Evolutionary conservation across 2,797 vertebrate genomes (phyloP).

Genomic region (Semaprochilodus insignis): DNA sequence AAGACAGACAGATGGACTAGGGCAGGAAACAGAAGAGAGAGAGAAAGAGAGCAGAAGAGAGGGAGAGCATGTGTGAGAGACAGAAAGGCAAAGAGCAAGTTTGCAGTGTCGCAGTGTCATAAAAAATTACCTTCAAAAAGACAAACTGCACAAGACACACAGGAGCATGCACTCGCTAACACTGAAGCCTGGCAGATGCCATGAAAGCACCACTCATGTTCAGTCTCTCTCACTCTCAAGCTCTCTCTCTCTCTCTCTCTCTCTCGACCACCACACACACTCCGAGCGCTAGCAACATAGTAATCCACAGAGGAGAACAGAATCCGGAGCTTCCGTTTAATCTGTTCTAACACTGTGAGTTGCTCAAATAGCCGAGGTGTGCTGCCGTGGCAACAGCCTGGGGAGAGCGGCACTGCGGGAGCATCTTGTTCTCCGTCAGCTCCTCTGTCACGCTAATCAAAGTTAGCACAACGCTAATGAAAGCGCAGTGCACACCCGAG

Average conservation of each 20-base stretch:
- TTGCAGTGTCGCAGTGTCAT: not conserved
- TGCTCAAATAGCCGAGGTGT: slow-evolving; percentile 10
- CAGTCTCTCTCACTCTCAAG: not conserved
- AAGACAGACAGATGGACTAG: not conserved
- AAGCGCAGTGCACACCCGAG: not conserved
- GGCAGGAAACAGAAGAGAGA: not conserved
- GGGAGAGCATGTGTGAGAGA: too few species aligned
- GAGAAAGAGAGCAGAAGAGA: too few species aligned
- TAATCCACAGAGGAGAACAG: slow-evolving; percentile 39
- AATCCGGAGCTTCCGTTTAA: slow-evolving; percentile 26
- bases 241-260: not conserved
- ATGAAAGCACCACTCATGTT: slow-evolving; percentile 23
- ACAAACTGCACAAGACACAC: slow-evolving; percentile 13
- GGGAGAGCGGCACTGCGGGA: slow-evolving; percentile 26
- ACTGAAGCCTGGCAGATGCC: slow-evolving; percentile 19
- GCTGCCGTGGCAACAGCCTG: slow-evolving; percentile 27
- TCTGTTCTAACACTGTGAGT: slow-evolving; percentile 32
- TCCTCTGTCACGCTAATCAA: slow-evolving; percentile 57
- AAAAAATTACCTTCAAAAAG: not conserved
- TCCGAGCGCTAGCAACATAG: slow-evolving; percentile 6
- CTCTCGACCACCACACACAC: not conserved
- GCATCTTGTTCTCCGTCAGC: slow-evolving; percentile 51
- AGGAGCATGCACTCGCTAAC: not conserved
- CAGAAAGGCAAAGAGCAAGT: not conserved
- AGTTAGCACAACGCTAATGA: slow-evolving; percentile 37